Base-by-base conservation (phyloP, 1,140 invertebrate species). In the Fopius arisanus region DNA sequence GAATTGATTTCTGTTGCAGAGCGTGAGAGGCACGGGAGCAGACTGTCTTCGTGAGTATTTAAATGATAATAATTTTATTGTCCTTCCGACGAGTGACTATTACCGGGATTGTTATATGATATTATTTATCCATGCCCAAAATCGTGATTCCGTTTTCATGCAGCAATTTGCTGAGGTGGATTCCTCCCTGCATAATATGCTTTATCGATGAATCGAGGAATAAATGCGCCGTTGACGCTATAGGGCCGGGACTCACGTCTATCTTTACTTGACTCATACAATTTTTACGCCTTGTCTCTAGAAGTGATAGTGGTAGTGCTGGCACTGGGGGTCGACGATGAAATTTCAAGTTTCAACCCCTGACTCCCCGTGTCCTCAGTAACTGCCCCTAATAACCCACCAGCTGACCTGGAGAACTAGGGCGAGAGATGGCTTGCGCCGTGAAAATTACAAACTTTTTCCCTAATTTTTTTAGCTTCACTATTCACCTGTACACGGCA, bases 11-110 rank as follows among this genome's bases (percentile, higher is more conserved):
- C 75, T 86, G 83, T 88, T 88, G 71, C 83, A 88, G 87, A 87
- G 74, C 84, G 86, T 28, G 86, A 87, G 74, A 83, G 85, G 76
- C 83, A 86, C 66, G 29, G 73, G 71, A 86, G 37, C 77, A 82
- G 84, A 76, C 77, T 84, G 51, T 79, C 81, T 65, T 78, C 84
- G 87, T 88, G 83, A 87, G 86, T 88, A 85, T 48, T 69, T 14
- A 65, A 41, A 6, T 2, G 3, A 70, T 37, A 2, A 48, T 21
- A 48, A 4, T 41, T 69, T 26, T 19, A 6, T 54, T 19, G 16
- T 3, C 19, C 48, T 26, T 26, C 21, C n/a, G n/a, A n/a, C n/a
- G n/a, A n/a, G n/a, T 48, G 6, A 59, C 10, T 4, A 59, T 59
- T 59, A 6, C 6, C 26, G 7, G 3, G 9, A 19, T 2, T 21